These are phyloP conservation scores for Cephonodes hylas DNA, from an alignment of 2,888 invertebrate species.

Conservation along the genomic window DNA sequence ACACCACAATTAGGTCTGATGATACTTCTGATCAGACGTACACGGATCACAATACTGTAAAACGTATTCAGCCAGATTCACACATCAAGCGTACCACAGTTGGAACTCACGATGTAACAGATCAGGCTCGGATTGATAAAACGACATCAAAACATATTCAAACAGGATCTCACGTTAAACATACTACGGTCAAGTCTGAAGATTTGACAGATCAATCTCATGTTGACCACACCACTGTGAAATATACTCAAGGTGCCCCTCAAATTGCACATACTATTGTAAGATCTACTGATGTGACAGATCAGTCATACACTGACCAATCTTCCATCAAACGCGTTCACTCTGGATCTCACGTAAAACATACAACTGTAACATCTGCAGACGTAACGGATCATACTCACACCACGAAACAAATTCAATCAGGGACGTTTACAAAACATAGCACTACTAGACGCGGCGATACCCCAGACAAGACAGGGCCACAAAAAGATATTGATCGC, in stretches of 20 bases:
- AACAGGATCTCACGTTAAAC: slow-evolving; percentile 37
- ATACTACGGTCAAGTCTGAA: slow-evolving; percentile 20
- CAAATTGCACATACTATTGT: slow-evolving; percentile 32
- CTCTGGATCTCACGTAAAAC: slow-evolving; percentile 43
- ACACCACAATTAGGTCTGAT: slow-evolving; percentile 20
- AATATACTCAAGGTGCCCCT: slow-evolving; percentile 1
- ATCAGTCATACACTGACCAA: slow-evolving; percentile 28
- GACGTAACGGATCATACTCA: slow-evolving; percentile 34
- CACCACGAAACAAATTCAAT: slow-evolving; percentile 17
- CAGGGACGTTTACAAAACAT: slow-evolving; percentile 9
- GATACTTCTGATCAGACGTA: slow-evolving; percentile 19
- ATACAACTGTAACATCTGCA: slow-evolving; percentile 38
- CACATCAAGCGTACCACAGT: slow-evolving; percentile 32
- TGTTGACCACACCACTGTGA: slow-evolving; percentile 21
- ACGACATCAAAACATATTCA: slow-evolving; percentile 38
- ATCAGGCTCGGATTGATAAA: slow-evolving; percentile 25
- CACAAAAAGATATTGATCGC: slow-evolving; percentile 73
- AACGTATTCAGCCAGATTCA: neutral
- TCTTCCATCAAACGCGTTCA: slow-evolving; percentile 41
- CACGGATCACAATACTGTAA: slow-evolving; percentile 20
- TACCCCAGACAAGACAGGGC: slow-evolving; percentile 30
- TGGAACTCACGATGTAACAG: slow-evolving; percentile 4
- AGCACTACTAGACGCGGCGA: slow-evolving; percentile 19
- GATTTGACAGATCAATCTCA: slow-evolving; percentile 20
- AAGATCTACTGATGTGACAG: slow-evolving; percentile 1